A percentile compares a stretch with the other conserved stretches of the same genome.
These are phyloP conservation scores for Burhinus oedicnemus DNA, from an alignment of 2,113 vertebrate species.

Conservation along the genomic window DNA sequence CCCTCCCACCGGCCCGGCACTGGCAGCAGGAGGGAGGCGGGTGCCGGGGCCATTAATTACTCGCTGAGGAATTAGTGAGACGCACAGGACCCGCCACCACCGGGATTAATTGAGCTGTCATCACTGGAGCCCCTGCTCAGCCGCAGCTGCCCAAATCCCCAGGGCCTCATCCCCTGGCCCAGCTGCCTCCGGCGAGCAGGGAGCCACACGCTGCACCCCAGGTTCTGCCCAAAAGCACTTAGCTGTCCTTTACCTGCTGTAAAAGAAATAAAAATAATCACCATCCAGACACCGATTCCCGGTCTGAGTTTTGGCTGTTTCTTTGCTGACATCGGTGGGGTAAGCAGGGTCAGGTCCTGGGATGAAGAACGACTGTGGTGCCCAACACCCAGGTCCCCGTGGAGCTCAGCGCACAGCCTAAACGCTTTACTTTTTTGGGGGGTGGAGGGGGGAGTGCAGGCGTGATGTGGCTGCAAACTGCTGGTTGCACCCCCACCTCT, in stretches of 20 bases:
- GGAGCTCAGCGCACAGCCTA: neutral
- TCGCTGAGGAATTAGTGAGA: neutral
- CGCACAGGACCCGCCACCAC: neutral
- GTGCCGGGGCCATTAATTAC: neutral
- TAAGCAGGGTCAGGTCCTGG: neutral
- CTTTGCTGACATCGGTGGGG: neutral
- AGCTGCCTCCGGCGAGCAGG: neutral
- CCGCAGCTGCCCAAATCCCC: neutral
- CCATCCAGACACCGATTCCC: too few relatives aligned
- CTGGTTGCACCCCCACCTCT: neutral
- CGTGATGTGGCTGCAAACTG: neutral
- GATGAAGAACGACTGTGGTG: rapidly evolving
- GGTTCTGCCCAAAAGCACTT: neutral
- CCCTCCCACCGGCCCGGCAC: too few relatives aligned
- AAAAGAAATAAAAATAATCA: neutral
- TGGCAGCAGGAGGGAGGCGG: neutral
- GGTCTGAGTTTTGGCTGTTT: neutral
- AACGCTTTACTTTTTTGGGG: too few relatives aligned
- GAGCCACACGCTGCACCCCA: neutral
- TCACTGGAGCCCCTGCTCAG: neutral
- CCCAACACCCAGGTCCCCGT: rapidly evolving
- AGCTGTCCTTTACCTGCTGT: neutral
- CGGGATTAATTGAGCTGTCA: neutral
- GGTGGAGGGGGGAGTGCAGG: too few relatives aligned
- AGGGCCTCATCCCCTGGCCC: rapidly evolving